These are phyloP conservation scores for Cyclopterus lumpus DNA, from an alignment of 2,797 vertebrate genomes.

Conservation along the genomic window DNA sequence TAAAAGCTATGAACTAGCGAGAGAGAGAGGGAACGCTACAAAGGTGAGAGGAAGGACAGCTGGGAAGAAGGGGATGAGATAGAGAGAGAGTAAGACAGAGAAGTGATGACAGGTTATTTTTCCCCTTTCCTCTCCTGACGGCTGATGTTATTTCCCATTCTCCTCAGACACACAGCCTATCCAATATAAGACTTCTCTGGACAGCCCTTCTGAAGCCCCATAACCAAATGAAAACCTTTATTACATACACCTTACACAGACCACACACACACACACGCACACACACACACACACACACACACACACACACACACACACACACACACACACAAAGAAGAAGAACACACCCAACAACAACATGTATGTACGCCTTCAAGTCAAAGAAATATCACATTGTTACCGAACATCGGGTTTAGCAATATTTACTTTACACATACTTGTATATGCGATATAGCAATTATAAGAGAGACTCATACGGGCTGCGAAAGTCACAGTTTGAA, in stretches of 20 bases:
- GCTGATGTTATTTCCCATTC: constrained; percentile 81
- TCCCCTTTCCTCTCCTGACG: constrained; percentile 83
- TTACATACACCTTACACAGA: constrained; percentile 70
- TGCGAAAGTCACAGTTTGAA: neutral
- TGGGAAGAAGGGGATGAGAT: constrained; percentile 21
- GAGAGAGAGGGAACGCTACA: constrained; percentile 1
- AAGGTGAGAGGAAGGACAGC: constrained; percentile 59
- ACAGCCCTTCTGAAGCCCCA: constrained; percentile 75
- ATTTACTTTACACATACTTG: neutral
- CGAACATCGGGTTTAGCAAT: neutral
- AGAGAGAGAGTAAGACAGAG: constrained; percentile 28
- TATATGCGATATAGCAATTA: neutral
- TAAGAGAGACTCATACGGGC: neutral
- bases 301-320: constrained; percentile 8
- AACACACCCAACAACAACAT: neutral
- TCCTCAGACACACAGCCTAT: constrained; percentile 81
- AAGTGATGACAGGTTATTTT: constrained; percentile 89
- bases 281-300: constrained; percentile 8
- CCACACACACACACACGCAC: constrained; percentile 14
- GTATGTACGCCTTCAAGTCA: neutral
- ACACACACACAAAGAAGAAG: neutral
- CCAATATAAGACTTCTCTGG: constrained; percentile 84
- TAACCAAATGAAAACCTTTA: constrained; percentile 87
- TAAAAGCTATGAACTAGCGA: constrained; percentile 17
- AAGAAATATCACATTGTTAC: constrained; percentile 26